Base-by-base conservation (phyloP, 2,888 invertebrate genomes). In the Homarus gammarus region DNA sequence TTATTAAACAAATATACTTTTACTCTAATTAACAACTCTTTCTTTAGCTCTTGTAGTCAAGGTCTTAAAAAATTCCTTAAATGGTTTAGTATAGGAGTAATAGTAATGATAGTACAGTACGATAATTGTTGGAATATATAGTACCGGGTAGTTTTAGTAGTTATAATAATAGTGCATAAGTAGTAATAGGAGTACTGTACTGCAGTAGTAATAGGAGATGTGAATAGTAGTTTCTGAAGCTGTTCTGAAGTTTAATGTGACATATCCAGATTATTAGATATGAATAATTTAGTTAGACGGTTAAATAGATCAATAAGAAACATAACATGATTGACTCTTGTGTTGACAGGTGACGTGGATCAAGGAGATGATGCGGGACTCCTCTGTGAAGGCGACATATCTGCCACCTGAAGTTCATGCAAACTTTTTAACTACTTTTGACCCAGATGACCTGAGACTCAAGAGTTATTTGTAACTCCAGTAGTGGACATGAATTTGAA, bases 271-370 rank as follows among this genome's bases (percentile, higher is more conserved):
- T 49, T 6, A 49, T 10, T 56, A 22, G 18, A 56, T 22, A 18
- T 56, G 22, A 18, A 56, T n/a, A 56, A 3, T 18, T 56, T 22
- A 22, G 22, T 18, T 22, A 22, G 56, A 56, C 3, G 18, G 18
- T 3, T 18, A 56, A 56, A 3, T 56, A 12, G 18, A 56, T 56
- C 10, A 3, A 22, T 31, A 27, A 18, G 31, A 36, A 70, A 22
- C 18, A 64, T 64, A 64, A 27, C 64, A 27, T 64, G 2, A 44
- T 27, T 75, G 22, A 44, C 38, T 75, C 44, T 31, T 36, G 38
- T 73, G 3, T 75, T 44, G 49, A 44, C 75, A 75, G 75, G n/a
- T 75, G 75, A n/a, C 75, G 27, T 75, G 75, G 75, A 44, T 40
- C 44, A 44, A 27, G 27, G 10, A 44, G 27, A 75, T 75, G 75